These are phyloP conservation scores for Physocephala rufipes DNA, from an alignment of 2,888 invertebrate genomes.

Conservation along the genomic window DNA sequence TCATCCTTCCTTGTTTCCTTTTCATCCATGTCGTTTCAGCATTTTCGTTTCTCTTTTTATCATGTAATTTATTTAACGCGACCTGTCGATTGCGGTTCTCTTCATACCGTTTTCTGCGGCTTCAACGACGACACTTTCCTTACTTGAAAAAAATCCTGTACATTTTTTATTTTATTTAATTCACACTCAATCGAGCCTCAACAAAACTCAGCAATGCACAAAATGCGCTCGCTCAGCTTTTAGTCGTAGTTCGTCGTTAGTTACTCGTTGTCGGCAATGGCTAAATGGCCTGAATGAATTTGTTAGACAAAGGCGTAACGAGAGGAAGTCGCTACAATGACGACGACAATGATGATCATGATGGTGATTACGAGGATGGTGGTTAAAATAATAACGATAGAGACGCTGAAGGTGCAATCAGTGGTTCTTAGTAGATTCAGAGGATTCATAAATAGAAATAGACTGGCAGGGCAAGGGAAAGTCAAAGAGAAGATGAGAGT, in stretches of 20 bases:
- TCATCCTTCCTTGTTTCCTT: background rate
- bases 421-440: no score
- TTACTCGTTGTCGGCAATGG: no score
- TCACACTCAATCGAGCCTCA: slow-evolving; percentile 33
- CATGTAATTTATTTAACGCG: background rate
- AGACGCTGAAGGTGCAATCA: no score
- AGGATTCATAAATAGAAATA: no score
- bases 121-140: background rate
- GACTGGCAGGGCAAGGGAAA: no score
- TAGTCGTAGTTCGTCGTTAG: no score
- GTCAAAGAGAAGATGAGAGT: no score
- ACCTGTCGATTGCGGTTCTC: background rate
- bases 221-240: no score
- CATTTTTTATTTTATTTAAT: slow-evolving; percentile 30
- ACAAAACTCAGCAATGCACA: slow-evolving; percentile 17
- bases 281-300: background rate
- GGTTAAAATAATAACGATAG: background rate
- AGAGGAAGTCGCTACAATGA: background rate
- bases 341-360: background rate
- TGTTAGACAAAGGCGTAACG: background rate
- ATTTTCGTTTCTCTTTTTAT: background rate
- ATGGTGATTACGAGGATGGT: background rate
- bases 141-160: slow-evolving; percentile 24
- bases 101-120: background rate
- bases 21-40: background rate